phyloP scores from a whole-genome alignment of 2,888 invertebrate genomes.

The Apeira syringaria region DNA sequence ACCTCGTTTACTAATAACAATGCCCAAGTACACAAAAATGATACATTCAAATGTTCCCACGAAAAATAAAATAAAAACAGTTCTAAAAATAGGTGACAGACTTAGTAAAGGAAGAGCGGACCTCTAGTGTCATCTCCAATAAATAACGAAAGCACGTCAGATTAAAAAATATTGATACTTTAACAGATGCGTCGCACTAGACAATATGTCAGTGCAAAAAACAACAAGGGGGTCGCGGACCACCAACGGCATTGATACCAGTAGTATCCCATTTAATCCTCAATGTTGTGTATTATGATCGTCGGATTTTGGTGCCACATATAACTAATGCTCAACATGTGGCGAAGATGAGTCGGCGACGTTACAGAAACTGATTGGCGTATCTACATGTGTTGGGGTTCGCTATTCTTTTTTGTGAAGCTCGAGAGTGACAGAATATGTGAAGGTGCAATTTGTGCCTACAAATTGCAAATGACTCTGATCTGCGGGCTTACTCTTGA shows the following conservation, averaged over 20 bases:
- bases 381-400: conserved; percentile 39
- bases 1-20: no score
- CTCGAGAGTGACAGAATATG: conserved; percentile 4
- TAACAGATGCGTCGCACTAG: conserved; percentile 63
- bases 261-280: conserved; percentile 71
- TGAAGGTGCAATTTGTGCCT: no score
- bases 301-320: conserved; percentile 66
- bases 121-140: conserved; percentile 8
- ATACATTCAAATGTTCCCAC: no score
- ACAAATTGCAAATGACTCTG: no score
- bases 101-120: no score
- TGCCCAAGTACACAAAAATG: no score
- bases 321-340: conserved; percentile 73
- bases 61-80: no score
- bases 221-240: conserved; percentile 60
- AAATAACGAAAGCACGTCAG: conserved; percentile 9
- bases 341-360: conserved; percentile 52
- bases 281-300: conserved; percentile 74
- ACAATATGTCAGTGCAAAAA: conserved; percentile 65
- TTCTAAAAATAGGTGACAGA: no score
- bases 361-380: conserved; percentile 31
- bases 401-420: conserved; percentile 13
- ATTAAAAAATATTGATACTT: conserved; percentile 32
- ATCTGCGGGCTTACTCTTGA: no score
- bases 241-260: conserved; percentile 69